A percentile compares a stretch with the other conserved stretches of the same genome.
phyloP scores from a whole-genome alignment of 2,113 vertebrate species.

The Probosciger aterrimus region DNA sequence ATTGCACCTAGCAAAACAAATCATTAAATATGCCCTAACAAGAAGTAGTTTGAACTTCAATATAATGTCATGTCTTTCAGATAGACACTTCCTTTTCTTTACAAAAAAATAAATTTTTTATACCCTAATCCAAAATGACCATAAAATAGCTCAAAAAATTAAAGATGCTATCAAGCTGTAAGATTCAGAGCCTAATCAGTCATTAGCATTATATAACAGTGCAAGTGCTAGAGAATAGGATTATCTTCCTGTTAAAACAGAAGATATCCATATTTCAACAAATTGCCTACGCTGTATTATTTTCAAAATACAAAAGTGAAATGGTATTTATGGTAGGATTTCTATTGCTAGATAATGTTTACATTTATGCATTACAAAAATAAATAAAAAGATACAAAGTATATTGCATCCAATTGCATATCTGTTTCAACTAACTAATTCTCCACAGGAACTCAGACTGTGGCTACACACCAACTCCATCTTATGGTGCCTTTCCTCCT shows the following conservation, averaged over 20 bases:
- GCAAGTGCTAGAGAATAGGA: neutral
- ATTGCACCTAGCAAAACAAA: neutral
- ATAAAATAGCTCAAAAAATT: conserved; percentile 16
- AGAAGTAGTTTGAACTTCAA: neutral
- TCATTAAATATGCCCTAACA: neutral
- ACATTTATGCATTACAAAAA: neutral
- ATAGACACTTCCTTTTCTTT: neutral
- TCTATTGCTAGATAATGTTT: neutral
- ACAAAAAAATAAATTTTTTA: neutral
- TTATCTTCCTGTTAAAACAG: neutral
- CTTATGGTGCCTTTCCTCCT: neutral
- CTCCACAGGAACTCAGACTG: neutral
- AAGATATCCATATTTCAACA: neutral
- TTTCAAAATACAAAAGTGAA: neutral
- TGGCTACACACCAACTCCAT: neutral
- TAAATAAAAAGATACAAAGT: neutral
- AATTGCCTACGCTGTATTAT: neutral
- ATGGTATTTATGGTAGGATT: neutral
- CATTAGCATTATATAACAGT: neutral
- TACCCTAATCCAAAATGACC: neutral
- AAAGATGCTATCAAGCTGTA: neutral
- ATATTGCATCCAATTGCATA: neutral
- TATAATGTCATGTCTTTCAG: neutral
- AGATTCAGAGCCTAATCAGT: neutral
- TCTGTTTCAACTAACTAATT: neutral